Percentiles rank a stretch among this genome's conserved stretches.
Evolutionary conservation across 2,797 vertebrate genomes (phyloP).

Genomic region (Miichthys miiuy): DNA sequence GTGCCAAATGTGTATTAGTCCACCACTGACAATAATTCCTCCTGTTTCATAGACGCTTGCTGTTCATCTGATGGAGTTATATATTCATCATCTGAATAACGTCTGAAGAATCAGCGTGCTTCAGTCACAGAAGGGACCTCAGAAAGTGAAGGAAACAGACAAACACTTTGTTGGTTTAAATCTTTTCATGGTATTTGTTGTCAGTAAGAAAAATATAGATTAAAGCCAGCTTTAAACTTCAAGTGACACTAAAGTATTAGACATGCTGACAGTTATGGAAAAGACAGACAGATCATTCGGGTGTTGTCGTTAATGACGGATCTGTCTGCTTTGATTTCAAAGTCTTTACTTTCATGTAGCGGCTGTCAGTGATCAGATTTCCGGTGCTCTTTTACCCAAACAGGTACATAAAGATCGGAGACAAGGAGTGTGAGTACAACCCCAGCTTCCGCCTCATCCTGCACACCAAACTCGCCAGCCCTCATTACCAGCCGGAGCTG

Average conservation of each 20-base stretch:
- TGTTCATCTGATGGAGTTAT: not conserved
- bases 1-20: not conserved
- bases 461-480: constrained; percentile 95
- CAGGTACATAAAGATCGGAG: constrained; percentile 94
- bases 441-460: constrained; percentile 93
- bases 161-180: not conserved
- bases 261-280: not conserved
- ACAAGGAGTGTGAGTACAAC: constrained; percentile 96
- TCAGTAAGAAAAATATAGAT: not conserved
- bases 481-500: constrained; percentile 96
- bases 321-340: not conserved
- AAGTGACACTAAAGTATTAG: not conserved
- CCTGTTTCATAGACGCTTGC: not conserved
- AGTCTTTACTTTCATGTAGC: not conserved
- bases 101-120: too few relatives aligned
- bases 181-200: not conserved
- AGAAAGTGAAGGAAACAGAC: not conserved
- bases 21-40: not conserved
- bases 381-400: not conserved
- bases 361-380: not conserved
- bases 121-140: too few relatives aligned
- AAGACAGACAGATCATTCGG: constrained; percentile 1
- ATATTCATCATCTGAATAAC: not conserved
- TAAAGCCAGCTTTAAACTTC: not conserved
- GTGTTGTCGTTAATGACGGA: not conserved